Base-by-base conservation (phyloP, 2,888 invertebrate species). In the Latrodectus elegans region DNA sequence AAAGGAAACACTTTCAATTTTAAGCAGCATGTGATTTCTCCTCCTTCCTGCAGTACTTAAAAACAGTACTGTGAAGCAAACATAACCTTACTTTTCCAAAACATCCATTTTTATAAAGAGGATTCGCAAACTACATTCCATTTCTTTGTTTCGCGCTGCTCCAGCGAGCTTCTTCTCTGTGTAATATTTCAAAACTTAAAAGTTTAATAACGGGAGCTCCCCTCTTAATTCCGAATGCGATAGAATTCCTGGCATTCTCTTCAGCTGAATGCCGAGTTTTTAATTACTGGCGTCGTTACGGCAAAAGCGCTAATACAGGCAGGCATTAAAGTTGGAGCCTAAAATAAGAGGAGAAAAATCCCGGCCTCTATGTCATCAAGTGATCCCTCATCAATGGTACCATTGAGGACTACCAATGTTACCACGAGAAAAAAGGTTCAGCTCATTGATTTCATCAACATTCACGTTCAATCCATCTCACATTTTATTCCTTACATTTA, bases 201-300 rank as follows among this genome's bases (percentile, higher is more conserved):
- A 87, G 78, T 87, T 87, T 87, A 87, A 87, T 87, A 87, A 82
- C 77, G 78, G 55, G 38, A n/a, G 52, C 49, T 17, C 73, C 26
- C 55, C 76, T 38, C 86, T 86, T 86, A 76, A 86, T 86, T 86
- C 77, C 81, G 68, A 81, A 76, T 86, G 86, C 76, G 86, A 86
- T 86, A 86, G 86, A 82, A 86, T 87, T 82, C 87, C 82, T 70
- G 82, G 82, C 77, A 87, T 87, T 87, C 87, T 87, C 76, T 74
- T 72, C 51, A 55, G 65, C 70, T 26, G 77, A 86, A 86, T 86
- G 87, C 87, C 83, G 87, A 77, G 78, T 87, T 87, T 87, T 82
- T 87, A 87, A 87, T 87, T 87, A 87, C 87, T 87, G 60, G 77
- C 76, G 87, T 81, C 86, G 86, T 81, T 81, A 86, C 76, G 77